Evolutionary conservation across 1,140 invertebrate genomes (phyloP).

Genomic region (Heliothis virescens): DNA sequence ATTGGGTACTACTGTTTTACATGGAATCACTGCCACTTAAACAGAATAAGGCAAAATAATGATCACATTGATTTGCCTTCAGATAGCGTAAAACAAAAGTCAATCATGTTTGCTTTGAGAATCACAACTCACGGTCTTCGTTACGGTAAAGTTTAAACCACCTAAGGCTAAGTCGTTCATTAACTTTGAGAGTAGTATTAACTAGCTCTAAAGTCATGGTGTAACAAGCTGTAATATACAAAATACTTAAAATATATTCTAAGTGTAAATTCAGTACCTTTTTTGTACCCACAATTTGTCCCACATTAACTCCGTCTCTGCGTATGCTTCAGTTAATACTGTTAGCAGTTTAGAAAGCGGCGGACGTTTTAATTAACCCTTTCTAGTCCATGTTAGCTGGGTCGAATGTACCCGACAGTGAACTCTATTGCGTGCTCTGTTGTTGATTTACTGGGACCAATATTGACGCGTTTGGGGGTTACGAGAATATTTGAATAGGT

Average conservation of each 20-base stretch:
- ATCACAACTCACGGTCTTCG: no score
- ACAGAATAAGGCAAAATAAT: no score
- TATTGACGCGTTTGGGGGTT: slow-evolving; percentile 37
- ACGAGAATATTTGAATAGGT: slow-evolving; percentile 25
- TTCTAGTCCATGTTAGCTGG: slow-evolving; percentile 51
- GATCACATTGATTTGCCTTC: no score
- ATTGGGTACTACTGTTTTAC: no score
- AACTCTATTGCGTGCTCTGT: slow-evolving; percentile 42
- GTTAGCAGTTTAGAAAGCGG: slow-evolving; percentile 52
- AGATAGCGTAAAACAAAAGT: no score
- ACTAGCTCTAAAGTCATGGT: background rate
- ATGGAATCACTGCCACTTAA: no score
- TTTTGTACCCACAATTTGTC: background rate
- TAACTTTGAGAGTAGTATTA: background rate
- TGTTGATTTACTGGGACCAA: slow-evolving; percentile 31
- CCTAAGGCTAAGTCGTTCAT: background rate
- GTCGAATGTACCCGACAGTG: slow-evolving; percentile 37
- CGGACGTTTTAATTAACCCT: slow-evolving; percentile 69
- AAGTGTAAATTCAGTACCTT: background rate
- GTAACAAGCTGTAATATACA: background rate
- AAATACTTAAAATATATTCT: background rate
- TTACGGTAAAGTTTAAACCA: no score
- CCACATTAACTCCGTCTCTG: slow-evolving; percentile 15
- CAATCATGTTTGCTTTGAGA: no score
- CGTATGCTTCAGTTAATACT: slow-evolving; percentile 46